These are phyloP conservation scores for Liolophura sinensis DNA, from an alignment of 1,140 invertebrate genomes.

Conservation along the genomic window DNA sequence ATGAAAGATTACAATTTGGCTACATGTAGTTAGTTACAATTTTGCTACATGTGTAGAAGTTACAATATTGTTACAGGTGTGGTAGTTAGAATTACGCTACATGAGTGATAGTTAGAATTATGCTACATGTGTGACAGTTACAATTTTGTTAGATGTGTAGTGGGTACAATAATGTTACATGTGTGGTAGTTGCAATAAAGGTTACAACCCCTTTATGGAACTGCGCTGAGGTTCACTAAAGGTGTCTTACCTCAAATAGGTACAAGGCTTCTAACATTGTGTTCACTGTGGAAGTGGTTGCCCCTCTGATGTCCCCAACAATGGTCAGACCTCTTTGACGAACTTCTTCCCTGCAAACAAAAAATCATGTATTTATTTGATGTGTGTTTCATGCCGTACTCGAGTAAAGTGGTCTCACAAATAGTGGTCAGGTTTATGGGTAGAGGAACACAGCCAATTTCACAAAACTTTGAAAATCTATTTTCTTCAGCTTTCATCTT, in stretches of 20 bases:
- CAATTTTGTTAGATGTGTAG: too few species aligned
- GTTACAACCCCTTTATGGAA: too few species aligned
- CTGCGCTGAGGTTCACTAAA: not conserved
- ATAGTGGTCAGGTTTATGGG: not conserved
- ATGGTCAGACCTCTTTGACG: constrained; percentile 35
- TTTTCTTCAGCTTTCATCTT: constrained; percentile 6
- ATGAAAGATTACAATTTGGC: too few species aligned
- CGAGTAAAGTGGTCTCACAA: not conserved
- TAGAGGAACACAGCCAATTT: too few species aligned
- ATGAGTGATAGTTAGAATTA: too few species aligned
- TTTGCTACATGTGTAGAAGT: too few species aligned
- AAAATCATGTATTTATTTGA: not conserved
- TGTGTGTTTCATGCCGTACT: not conserved
- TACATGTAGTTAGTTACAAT: too few species aligned
- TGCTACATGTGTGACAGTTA: too few species aligned
- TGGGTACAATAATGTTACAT: too few species aligned
- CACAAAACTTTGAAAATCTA: not conserved
- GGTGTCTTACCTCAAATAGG: constrained; percentile 40
- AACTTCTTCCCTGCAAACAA: constrained; percentile 27
- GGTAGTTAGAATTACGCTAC: too few species aligned
- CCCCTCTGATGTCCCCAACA: constrained; percentile 42
- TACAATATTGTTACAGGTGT: too few species aligned
- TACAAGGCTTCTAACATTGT: constrained; percentile 46
- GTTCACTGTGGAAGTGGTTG: constrained; percentile 39
- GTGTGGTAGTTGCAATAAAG: too few species aligned